Evolutionary conservation across 2,888 invertebrate genomes (phyloP).

Genomic region (Chouioia cunea): DNA sequence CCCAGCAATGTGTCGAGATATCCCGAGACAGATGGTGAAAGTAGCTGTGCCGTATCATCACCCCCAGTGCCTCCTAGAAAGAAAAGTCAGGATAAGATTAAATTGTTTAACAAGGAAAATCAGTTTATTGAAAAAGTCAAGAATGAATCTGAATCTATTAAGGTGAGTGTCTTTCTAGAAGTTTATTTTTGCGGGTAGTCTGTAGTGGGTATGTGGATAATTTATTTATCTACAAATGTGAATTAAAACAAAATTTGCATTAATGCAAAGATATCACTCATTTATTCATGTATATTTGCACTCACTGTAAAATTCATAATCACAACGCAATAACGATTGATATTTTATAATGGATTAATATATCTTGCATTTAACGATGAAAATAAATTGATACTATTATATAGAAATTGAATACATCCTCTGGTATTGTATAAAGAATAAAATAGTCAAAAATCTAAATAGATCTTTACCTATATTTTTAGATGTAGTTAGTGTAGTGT

Average conservation of each 20-base stretch:
- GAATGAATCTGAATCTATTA: slow-evolving; percentile 56
- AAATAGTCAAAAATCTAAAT: too few species aligned
- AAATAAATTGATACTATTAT: too few species aligned
- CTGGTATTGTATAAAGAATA: not conserved
- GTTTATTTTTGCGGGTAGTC: slow-evolving; percentile 10
- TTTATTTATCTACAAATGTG: too few species aligned
- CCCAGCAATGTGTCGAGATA: slow-evolving; percentile 21
- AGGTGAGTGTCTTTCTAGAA: slow-evolving; percentile 54
- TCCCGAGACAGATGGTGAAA: slow-evolving; percentile 14
- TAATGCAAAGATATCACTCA: not conserved
- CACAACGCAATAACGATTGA: too few species aligned
- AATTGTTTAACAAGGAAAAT: slow-evolving; percentile 68
- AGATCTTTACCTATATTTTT: too few species aligned
- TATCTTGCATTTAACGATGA: too few species aligned
- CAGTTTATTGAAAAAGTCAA: slow-evolving; percentile 51
- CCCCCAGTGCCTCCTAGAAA: slow-evolving; percentile 73
- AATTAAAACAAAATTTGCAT: not conserved
- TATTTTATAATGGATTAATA: too few species aligned
- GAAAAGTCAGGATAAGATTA: slow-evolving; percentile 71
- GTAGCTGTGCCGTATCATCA: slow-evolving; percentile 47
- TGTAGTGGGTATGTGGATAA: too few species aligned
- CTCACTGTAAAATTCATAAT: too few species aligned
- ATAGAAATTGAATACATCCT: too few species aligned
- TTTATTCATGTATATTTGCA: too few species aligned
- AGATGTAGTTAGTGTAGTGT: not conserved